Conservation (phyloP, 2,888 invertebrate genomes). For the Yponomeuta plumbellus region DNA sequence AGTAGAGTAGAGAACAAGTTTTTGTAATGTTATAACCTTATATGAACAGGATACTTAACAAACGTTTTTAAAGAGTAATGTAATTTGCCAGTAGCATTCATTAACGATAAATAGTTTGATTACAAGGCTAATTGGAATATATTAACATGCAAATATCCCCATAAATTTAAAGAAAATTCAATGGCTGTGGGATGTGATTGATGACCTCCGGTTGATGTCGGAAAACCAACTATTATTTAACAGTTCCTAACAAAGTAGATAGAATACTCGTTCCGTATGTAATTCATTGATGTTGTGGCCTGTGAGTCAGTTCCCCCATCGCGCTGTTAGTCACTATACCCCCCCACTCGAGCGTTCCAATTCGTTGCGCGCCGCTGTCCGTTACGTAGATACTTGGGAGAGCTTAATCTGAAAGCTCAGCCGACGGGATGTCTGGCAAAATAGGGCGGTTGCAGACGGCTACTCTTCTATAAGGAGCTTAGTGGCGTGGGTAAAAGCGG, state of each 20-base stretch:
- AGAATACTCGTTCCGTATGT: neutral
- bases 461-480: slow-evolving; percentile 9
- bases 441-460: slow-evolving; percentile 8
- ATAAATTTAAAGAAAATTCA: too few species aligned
- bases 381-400: neutral
- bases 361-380: neutral
- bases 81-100: neutral
- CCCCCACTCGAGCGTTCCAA: neutral
- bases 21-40: too few species aligned
- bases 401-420: slow-evolving; percentile 11
- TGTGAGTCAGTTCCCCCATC: neutral
- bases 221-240: too few species aligned
- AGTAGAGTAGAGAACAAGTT: too few species aligned
- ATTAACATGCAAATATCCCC: neutral
- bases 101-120: neutral
- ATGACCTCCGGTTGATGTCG: too few species aligned
- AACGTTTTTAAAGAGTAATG: neutral
- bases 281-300: neutral
- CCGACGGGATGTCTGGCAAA: slow-evolving; percentile 4
- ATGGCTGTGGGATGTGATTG: too few species aligned
- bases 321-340: neutral
- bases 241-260: neutral
- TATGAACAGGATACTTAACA: too few species aligned
- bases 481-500: slow-evolving; percentile 52
- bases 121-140: neutral